These are phyloP conservation scores for Anseranas semipalmata DNA, from an alignment of 2,113 vertebrate species.

Conservation along the genomic window DNA sequence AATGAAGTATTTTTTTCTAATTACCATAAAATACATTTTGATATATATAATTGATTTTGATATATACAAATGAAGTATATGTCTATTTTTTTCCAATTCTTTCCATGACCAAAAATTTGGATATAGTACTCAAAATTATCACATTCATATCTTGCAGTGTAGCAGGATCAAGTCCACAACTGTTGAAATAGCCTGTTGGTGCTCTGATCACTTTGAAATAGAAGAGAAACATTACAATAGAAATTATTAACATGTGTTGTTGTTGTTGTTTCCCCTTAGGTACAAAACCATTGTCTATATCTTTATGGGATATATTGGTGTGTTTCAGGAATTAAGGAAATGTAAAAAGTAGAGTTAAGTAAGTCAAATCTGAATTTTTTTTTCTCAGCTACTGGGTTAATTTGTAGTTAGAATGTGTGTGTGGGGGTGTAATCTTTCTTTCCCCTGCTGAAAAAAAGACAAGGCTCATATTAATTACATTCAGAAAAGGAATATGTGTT, in stretches of 20 bases:
- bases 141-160: not conserved
- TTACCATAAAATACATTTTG: not conserved
- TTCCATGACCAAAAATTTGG: not conserved
- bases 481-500: not conserved
- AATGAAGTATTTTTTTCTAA: not conserved
- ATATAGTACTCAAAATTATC: not conserved
- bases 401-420: not conserved
- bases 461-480: not conserved
- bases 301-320: no score
- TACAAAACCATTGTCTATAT: not conserved
- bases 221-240: not conserved
- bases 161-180: rapidly evolving
- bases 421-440: not conserved
- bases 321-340: not conserved
- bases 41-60: not conserved
- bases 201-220: not conserved
- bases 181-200: not conserved
- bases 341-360: not conserved
- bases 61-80: not conserved
- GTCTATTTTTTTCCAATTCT: not conserved
- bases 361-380: not conserved
- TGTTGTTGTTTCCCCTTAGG: not conserved
- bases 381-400: not conserved
- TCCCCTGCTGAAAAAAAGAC: not conserved
- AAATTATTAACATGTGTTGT: not conserved